Conservation (phyloP, 2,113 vertebrate genomes). For the Dryoscopus gambensis region DNA sequence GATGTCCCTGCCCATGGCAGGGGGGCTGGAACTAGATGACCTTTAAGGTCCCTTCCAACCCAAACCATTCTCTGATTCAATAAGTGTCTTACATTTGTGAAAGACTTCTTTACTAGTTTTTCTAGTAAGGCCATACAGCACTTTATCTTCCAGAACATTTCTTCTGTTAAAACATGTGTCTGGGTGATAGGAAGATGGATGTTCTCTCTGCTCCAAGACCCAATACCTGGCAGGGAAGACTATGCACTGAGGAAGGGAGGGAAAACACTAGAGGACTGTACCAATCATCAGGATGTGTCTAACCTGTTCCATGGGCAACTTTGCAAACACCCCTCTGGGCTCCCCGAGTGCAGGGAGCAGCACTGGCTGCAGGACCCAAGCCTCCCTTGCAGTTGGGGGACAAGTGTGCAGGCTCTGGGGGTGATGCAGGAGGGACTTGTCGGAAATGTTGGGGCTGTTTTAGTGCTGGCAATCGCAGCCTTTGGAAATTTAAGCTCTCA, state of each 20-base stretch:
- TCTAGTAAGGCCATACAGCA: background rate
- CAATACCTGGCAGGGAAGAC: background rate
- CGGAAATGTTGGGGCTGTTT: background rate
- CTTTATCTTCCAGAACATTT: background rate
- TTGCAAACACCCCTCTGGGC: accelerated
- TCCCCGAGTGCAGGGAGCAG: accelerated
- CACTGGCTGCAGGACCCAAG: accelerated
- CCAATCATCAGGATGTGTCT: background rate
- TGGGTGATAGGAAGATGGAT: background rate
- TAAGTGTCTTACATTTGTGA: background rate
- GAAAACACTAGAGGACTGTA: background rate
- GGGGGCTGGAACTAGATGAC: background rate
- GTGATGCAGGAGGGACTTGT: background rate
- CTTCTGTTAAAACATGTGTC: background rate
- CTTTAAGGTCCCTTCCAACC: background rate
- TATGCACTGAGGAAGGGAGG: background rate
- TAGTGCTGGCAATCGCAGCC: background rate
- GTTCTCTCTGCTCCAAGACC: background rate
- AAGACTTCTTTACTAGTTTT: background rate
- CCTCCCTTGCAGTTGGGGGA: accelerated
- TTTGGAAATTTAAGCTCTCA: background rate
- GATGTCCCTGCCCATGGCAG: too few species aligned
- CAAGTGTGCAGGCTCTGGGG: background rate
- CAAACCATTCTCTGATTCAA: background rate
- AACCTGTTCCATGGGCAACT: background rate